phyloP scores from a whole-genome alignment of 2,113 vertebrate species.

The Thoracochromis brauschi region DNA sequence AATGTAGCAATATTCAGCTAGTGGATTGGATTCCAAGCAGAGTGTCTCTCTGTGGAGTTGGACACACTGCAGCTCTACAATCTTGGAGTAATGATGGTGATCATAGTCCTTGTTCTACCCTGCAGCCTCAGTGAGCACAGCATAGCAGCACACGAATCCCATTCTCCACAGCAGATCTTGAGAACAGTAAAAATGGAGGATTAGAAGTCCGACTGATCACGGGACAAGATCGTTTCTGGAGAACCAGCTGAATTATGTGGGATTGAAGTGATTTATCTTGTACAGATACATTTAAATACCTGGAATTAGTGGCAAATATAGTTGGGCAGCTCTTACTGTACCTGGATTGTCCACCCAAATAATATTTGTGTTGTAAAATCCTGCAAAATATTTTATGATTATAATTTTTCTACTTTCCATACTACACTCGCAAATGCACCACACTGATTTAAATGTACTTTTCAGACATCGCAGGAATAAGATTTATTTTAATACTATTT shows the following conservation, averaged over 20 bases:
- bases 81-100: neutral
- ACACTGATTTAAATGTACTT: neutral
- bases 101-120: neutral
- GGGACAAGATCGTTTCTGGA: neutral
- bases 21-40: neutral
- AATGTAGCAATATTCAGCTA: neutral
- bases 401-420: neutral
- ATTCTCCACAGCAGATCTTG: neutral
- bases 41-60: neutral
- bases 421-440: neutral
- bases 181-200: neutral
- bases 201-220: neutral
- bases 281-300: neutral
- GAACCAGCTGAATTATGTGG: fast-evolving
- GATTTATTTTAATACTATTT: neutral
- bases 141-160: neutral
- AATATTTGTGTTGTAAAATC: neutral
- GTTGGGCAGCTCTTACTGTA: neutral
- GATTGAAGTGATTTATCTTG: neutral
- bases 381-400: neutral
- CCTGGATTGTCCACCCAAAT: neutral
- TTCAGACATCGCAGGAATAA: neutral
- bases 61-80: neutral
- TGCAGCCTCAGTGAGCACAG: neutral
- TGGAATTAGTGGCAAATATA: neutral